A percentile compares a stretch with the other conserved stretches of the same genome.
phyloP scores from a whole-genome alignment of 2,113 vertebrate species.

The Atlantisia rogersi region DNA sequence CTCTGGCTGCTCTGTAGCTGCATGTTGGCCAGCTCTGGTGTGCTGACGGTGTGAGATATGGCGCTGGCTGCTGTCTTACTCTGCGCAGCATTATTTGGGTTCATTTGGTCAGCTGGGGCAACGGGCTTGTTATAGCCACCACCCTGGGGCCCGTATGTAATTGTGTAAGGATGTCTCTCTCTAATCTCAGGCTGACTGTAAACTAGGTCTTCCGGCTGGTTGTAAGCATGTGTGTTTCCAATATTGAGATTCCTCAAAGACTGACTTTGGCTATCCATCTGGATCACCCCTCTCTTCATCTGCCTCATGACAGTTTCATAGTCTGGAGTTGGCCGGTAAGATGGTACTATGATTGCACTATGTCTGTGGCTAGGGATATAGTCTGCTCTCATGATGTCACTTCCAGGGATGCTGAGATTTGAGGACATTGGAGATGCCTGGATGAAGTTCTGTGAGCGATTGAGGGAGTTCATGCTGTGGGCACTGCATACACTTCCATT shows the following conservation, averaged over 20 bases:
- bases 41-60: slow-evolving; percentile 96
- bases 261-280: slow-evolving; percentile 89
- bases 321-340: slow-evolving; percentile 94
- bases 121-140: slow-evolving; percentile 83
- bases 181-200: slow-evolving; percentile 97
- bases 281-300: slow-evolving; percentile 84
- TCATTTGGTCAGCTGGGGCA: slow-evolving; percentile 70
- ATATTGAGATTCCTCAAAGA: slow-evolving; percentile 95
- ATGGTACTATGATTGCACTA: slow-evolving; percentile 94
- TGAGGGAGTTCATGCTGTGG: slow-evolving; percentile 93
- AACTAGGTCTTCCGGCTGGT: slow-evolving; percentile 89
- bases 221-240: slow-evolving; percentile 90
- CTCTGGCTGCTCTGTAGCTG: slow-evolving; percentile 80
- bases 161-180: slow-evolving; percentile 82
- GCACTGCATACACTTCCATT: slow-evolving; percentile 96
- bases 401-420: slow-evolving; percentile 92
- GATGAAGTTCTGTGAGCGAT: slow-evolving; percentile 90
- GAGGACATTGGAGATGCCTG: slow-evolving; percentile 93
- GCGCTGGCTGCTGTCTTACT: slow-evolving; percentile 77
- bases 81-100: slow-evolving; percentile 41
- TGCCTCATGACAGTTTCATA: slow-evolving; percentile 96
- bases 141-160: slow-evolving; percentile 78
- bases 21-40: slow-evolving; percentile 90
- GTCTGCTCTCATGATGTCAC: slow-evolving; percentile 92
- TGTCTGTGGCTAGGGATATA: slow-evolving; percentile 95